phyloP scores from a whole-genome alignment of 2,113 vertebrate species.

The Bujurquina vittata region DNA sequence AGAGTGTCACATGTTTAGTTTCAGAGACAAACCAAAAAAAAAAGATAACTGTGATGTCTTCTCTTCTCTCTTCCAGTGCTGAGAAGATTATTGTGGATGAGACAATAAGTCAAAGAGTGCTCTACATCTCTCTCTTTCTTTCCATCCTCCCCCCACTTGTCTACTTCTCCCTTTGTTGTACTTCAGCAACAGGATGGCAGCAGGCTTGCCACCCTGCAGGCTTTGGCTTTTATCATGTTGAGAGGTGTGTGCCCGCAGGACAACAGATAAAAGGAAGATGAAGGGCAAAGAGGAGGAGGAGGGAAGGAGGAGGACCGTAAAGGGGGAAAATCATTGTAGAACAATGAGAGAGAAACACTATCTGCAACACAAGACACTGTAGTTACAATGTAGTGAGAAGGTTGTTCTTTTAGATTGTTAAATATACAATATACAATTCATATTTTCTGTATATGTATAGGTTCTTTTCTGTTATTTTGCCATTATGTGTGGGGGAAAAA shows the following conservation, averaged over 20 bases:
- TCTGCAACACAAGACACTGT: neutral
- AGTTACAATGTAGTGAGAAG: neutral
- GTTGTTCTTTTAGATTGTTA: neutral
- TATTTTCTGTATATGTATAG: neutral
- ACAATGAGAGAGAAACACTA: neutral
- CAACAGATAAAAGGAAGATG: slow-evolving; percentile 20
- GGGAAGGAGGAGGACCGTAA: neutral
- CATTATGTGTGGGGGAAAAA: accelerated
- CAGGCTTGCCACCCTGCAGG: slow-evolving; percentile 30
- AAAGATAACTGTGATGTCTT: neutral
- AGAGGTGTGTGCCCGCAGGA: slow-evolving; percentile 44
- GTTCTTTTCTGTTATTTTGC: neutral
- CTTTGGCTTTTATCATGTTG: slow-evolving; percentile 32
- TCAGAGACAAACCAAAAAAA: neutral
- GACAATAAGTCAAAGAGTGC: slow-evolving; percentile 18
- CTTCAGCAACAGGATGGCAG: slow-evolving; percentile 19
- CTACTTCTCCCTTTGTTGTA: neutral
- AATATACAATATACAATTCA: neutral
- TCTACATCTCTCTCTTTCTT: neutral
- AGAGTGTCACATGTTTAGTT: neutral
- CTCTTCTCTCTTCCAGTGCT: neutral
- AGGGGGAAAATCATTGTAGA: neutral
- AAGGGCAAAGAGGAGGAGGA: neutral
- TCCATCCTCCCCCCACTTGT: neutral
- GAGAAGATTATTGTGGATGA: neutral